These are phyloP conservation scores for Aricia agestis DNA, from an alignment of 1,140 invertebrate genomes.

Conservation along the genomic window DNA sequence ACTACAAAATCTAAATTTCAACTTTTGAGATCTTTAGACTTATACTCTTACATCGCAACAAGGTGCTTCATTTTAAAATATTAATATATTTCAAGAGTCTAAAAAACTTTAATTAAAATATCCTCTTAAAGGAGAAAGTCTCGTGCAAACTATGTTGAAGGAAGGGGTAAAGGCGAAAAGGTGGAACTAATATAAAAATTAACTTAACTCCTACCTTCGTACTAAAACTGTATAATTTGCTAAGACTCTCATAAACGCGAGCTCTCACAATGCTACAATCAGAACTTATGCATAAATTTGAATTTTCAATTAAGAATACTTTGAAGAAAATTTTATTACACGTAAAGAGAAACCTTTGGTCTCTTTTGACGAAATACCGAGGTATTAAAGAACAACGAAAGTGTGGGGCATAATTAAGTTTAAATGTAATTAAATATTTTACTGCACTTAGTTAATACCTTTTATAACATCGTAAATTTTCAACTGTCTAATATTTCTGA, in stretches of 20 bases:
- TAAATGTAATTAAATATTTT: neutral
- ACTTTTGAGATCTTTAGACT: neutral
- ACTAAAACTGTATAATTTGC: slow-evolving; percentile 62
- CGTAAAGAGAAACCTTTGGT: slow-evolving; percentile 74
- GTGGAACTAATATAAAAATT: slow-evolving; percentile 27
- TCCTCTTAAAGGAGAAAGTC: slow-evolving; percentile 13
- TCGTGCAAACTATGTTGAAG: slow-evolving; percentile 12
- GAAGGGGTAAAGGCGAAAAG: slow-evolving; percentile 16
- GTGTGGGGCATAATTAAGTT: slow-evolving; percentile 25
- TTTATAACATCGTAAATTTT: too few relatives aligned
- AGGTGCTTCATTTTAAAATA: slow-evolving; percentile 2
- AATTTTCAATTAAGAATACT: slow-evolving; percentile 76
- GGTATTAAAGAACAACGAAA: slow-evolving; percentile 50
- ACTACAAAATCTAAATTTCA: too few relatives aligned
- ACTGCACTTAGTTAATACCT: too few relatives aligned
- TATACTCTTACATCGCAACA: neutral
- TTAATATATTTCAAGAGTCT: slow-evolving; percentile 8
- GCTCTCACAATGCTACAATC: slow-evolving; percentile 61
- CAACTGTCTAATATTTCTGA: too few relatives aligned
- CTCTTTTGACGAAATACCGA: slow-evolving; percentile 67
- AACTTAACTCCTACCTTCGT: slow-evolving; percentile 39
- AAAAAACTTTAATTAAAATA: slow-evolving; percentile 15
- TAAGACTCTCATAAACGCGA: slow-evolving; percentile 58
- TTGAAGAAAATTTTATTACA: slow-evolving; percentile 75
- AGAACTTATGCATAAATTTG: slow-evolving; percentile 76